phyloP scores from a whole-genome alignment of 2,797 vertebrate species.

The Fundulus diaphanus region DNA sequence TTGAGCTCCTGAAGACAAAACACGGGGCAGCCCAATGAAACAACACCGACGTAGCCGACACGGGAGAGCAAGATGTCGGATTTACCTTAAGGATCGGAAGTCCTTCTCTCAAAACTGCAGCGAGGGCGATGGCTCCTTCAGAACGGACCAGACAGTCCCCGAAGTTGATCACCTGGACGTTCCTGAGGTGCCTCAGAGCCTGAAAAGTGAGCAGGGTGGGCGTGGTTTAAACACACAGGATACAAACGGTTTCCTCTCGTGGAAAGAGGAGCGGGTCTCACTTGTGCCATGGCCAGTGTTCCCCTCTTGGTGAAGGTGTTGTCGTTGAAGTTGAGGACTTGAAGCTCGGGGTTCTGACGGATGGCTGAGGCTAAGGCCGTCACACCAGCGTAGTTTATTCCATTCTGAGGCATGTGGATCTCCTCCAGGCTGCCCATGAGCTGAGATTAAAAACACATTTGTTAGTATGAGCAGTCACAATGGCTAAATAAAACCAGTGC shows the following conservation, averaged over 20 bases:
- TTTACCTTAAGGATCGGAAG: constrained; percentile 91
- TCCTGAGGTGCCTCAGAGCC: constrained; percentile 89
- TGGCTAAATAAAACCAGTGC: too few species aligned
- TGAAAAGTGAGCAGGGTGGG: constrained; percentile 42
- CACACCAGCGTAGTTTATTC: constrained; percentile 92
- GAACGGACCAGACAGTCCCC: constrained; percentile 96
- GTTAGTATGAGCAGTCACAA: too few species aligned
- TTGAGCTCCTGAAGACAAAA: constrained; percentile 88
- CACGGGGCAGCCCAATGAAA: neutral
- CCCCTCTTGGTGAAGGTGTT: constrained; percentile 98
- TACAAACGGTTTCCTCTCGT: neutral
- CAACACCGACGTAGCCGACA: neutral
- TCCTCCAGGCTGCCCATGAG: constrained; percentile 93
- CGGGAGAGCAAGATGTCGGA: neutral
- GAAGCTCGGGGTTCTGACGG: constrained; percentile 87
- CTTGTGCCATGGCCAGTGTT: constrained; percentile 93
- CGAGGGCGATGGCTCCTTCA: constrained; percentile 90
- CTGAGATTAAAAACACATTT: constrained; percentile 62
- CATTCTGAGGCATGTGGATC: constrained; percentile 97
- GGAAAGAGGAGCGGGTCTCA: constrained; percentile 46
- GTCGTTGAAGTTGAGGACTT: constrained; percentile 94
- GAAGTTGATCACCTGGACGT: constrained; percentile 93
- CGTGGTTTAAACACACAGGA: neutral
- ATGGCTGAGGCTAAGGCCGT: constrained; percentile 90
- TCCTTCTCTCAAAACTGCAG: constrained; percentile 82